A percentile compares a stretch with the other conserved stretches of the same genome.
Evolutionary conservation across 2,888 invertebrate species (phyloP).

Genomic region (Tachina fera): DNA sequence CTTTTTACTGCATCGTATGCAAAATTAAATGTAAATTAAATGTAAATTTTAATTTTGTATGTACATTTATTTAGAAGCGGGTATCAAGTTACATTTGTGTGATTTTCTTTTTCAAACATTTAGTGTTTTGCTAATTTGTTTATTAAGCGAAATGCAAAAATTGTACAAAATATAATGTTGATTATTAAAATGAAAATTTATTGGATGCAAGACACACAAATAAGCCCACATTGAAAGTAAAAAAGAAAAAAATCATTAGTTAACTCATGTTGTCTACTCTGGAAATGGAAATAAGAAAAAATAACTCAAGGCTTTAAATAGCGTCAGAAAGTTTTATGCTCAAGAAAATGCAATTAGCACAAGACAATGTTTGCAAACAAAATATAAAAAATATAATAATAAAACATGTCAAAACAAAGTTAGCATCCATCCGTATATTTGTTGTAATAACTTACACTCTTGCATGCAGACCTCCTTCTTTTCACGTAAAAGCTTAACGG

Average conservation of each 20-base stretch:
- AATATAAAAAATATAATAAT: background rate
- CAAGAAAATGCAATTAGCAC: conserved; percentile 66
- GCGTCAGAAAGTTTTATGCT: conserved; percentile 52
- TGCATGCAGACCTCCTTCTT: background rate
- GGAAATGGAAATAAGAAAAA: conserved; percentile 13
- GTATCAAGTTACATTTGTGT: conserved; percentile 49
- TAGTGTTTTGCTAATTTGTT: conserved; percentile 68
- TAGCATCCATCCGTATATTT: conserved; percentile 4
- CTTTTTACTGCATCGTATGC: conserved; percentile 25
- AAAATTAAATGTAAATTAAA: conserved; percentile 67
- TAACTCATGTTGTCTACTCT: conserved; percentile 19
- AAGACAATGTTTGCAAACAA: conserved; percentile 52
- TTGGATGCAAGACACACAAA: conserved; percentile 45
- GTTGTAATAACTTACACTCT: conserved; percentile 14
- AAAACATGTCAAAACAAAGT: background rate
- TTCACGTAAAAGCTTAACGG: conserved; percentile 26
- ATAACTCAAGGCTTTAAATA: conserved; percentile 61
- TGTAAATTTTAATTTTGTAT: conserved; percentile 66
- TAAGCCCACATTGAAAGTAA: conserved; percentile 32
- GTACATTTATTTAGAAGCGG: conserved; percentile 39
- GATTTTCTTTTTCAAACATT: conserved; percentile 24
- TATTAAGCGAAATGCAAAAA: conserved; percentile 55
- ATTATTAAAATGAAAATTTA: conserved; percentile 69
- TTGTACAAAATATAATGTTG: conserved; percentile 53
- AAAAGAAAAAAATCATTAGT: background rate